Percentiles rank a stretch among this genome's conserved stretches.
Evolutionary conservation across 1,140 invertebrate species (phyloP).

Genomic region (Pseudomyrmex dendroicus): DNA sequence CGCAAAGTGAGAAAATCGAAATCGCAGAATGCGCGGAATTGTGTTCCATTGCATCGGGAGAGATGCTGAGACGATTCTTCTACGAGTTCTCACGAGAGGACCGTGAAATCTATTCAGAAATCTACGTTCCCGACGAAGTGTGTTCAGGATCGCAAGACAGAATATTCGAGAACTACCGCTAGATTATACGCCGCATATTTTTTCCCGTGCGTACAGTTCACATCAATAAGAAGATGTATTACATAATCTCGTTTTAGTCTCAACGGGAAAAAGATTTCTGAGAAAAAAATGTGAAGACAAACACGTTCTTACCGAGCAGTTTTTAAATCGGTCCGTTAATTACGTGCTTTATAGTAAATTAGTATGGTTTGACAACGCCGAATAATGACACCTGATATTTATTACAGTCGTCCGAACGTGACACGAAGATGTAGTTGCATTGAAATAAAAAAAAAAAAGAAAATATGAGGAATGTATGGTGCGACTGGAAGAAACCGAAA

Average conservation of each 20-base stretch:
- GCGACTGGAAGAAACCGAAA: neutral
- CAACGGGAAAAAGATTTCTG: neutral
- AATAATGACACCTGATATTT: neutral
- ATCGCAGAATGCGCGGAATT: constrained; percentile 4
- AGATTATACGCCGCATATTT: neutral
- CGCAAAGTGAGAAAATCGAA: constrained; percentile 36
- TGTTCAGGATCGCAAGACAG: constrained; percentile 9
- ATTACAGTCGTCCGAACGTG: neutral
- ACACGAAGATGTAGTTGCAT: neutral
- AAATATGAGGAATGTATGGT: neutral
- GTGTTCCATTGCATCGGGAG: constrained; percentile 11
- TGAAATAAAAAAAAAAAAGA: constrained; percentile 6
- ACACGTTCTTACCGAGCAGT: neutral
- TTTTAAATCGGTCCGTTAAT: neutral
- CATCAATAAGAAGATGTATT: constrained; percentile 6
- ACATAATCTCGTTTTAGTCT: neutral
- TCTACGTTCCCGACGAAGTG: constrained; percentile 9
- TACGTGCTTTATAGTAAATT: neutral
- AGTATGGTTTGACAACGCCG: neutral
- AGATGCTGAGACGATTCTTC: neutral
- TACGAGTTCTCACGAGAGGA: constrained; percentile 33
- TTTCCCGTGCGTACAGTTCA: neutral
- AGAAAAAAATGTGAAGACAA: neutral
- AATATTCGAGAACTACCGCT: neutral
- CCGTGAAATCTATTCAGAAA: constrained; percentile 49